phyloP scores from a whole-genome alignment of 2,113 vertebrate genomes.

The Prionailurus bengalensis region DNA sequence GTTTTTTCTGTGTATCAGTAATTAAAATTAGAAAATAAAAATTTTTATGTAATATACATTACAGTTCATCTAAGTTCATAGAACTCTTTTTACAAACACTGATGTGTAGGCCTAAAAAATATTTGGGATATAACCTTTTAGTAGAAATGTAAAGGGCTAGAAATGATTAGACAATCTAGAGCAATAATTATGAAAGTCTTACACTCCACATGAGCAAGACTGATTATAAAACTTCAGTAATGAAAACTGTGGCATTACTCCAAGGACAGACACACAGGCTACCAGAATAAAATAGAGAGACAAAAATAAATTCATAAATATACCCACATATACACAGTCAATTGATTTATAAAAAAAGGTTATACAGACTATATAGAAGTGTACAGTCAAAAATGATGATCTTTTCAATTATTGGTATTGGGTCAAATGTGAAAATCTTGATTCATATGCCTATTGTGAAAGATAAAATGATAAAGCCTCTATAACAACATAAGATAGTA shows the following conservation, averaged over 20 bases:
- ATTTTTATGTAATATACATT: not conserved
- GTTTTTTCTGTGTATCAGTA: not conserved
- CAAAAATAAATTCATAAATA: not conserved
- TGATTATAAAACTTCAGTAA: not conserved
- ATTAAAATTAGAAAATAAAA: not conserved
- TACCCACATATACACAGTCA: not conserved
- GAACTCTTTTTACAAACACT: not conserved
- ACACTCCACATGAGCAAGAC: not conserved
- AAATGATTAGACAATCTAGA: not conserved
- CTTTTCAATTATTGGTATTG: not conserved
- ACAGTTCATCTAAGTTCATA: not conserved
- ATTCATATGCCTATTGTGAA: not conserved
- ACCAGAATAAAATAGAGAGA: constrained; percentile 1
- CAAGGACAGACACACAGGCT: not conserved
- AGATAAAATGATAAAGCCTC: constrained; percentile 21
- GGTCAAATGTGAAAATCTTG: not conserved
- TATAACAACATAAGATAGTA: not conserved
- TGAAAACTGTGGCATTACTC: not conserved
- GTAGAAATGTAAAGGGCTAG: not conserved
- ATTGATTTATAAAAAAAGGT: not conserved
- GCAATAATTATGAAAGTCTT: not conserved
- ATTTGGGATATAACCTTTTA: not conserved
- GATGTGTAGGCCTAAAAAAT: not conserved
- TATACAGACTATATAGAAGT: not conserved
- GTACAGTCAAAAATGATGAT: not conserved